Evolutionary conservation across 2,797 vertebrate species (phyloP).

Genomic region (Artibeus jamaicensis): DNA sequence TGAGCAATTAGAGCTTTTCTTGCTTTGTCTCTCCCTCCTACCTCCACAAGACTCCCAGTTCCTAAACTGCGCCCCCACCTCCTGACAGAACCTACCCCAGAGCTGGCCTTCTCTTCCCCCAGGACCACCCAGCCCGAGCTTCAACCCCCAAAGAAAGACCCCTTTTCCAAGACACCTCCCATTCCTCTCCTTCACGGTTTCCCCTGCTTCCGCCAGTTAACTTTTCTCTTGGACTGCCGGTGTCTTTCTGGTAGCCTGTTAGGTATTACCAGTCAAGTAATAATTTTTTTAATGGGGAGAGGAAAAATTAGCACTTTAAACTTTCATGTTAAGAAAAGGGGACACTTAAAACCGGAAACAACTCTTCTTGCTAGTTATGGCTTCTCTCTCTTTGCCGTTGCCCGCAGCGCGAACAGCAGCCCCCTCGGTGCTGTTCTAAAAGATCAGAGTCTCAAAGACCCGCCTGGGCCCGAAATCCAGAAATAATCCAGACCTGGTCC

Average conservation of each 20-base stretch:
- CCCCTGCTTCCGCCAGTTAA: neutral
- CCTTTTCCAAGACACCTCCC: neutral
- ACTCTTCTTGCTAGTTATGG: neutral
- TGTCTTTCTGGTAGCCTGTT: neutral
- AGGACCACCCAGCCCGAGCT: neutral
- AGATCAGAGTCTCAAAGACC: neutral
- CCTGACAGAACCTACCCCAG: neutral
- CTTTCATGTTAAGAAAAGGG: neutral
- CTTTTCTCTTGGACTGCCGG: neutral
- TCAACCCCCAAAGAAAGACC: neutral
- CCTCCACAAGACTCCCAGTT: neutral
- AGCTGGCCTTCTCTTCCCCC: neutral
- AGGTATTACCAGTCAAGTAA: neutral
- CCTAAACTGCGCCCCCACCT: neutral
- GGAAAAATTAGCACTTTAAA: neutral
- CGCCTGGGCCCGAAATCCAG: neutral
- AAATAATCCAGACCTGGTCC: neutral
- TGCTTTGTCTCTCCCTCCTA: neutral
- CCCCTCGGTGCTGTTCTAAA: no score
- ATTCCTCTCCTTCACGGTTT: neutral
- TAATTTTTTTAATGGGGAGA: neutral
- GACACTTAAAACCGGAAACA: neutral
- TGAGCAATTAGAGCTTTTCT: neutral
- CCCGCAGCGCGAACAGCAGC: neutral
- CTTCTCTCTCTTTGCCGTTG: neutral